Evolutionary conservation across 2,888 invertebrate species (phyloP).

Genomic region (Pilophorus perplexus): DNA sequence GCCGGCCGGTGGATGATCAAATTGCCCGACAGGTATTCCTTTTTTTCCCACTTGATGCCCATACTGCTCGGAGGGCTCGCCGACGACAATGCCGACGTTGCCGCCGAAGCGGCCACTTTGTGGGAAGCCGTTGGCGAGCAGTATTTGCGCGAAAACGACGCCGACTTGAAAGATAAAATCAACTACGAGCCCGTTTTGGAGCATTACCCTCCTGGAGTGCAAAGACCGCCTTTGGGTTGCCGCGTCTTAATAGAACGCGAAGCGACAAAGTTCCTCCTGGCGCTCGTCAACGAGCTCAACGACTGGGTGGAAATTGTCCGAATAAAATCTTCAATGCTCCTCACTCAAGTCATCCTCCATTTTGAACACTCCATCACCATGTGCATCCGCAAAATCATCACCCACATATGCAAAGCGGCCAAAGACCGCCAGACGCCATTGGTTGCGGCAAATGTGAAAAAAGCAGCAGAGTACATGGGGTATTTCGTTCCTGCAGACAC

Average conservation of each 20-base stretch:
- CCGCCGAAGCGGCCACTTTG: constrained; percentile 60
- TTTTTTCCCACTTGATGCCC: constrained; percentile 81
- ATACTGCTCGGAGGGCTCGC: constrained; percentile 76
- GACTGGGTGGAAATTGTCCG: constrained; percentile 71
- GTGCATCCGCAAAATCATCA: constrained; percentile 61
- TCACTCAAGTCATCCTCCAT: constrained; percentile 69
- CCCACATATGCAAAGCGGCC: constrained; percentile 63
- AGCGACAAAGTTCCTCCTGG: constrained; percentile 69
- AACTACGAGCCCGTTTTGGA: constrained; percentile 68
- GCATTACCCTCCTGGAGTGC: constrained; percentile 72
- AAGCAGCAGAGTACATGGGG: constrained; percentile 69
- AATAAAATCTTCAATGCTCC: constrained; percentile 69
- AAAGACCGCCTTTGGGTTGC: constrained; percentile 77
- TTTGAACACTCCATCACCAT: constrained; percentile 72
- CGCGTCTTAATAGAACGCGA: constrained; percentile 73
- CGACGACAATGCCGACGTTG: constrained; percentile 75
- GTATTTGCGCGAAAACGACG: constrained; percentile 82
- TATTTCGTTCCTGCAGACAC: constrained; percentile 69
- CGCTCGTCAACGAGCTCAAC: constrained; percentile 67
- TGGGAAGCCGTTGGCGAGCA: constrained; percentile 75
- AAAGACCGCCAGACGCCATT: constrained; percentile 66
- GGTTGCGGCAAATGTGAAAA: constrained; percentile 61
- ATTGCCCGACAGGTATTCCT: constrained; percentile 83
- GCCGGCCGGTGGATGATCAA: constrained; percentile 75
- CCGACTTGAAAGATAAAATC: constrained; percentile 77